These are phyloP conservation scores for Urocitellus parryii DNA, from an alignment of 2,113 vertebrate species.

Conservation along the genomic window DNA sequence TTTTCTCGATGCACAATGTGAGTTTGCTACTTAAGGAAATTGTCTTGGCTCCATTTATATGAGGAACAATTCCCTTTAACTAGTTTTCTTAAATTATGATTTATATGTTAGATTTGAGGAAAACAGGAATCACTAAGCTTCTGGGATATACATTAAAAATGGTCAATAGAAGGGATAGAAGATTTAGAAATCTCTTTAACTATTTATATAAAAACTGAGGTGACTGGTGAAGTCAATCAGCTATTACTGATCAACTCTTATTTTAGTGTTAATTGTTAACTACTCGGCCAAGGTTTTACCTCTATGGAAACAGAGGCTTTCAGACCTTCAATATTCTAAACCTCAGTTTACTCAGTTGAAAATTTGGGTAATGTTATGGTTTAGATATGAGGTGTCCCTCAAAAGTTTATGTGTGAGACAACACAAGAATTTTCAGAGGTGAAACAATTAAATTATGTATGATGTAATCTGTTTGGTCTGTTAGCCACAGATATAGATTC, in stretches of 20 bases:
- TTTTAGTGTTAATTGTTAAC: background rate
- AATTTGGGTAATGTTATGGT: background rate
- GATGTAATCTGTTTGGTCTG: no score
- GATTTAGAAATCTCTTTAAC: background rate
- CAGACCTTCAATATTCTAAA: background rate
- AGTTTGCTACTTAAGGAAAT: background rate
- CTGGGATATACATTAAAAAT: background rate
- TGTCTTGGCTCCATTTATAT: background rate
- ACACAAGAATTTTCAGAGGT: no score
- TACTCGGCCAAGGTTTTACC: background rate
- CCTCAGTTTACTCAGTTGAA: background rate
- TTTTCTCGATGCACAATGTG: background rate
- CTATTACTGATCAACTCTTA: background rate
- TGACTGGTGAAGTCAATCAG: background rate
- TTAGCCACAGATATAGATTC: no score
- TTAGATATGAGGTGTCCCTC: no score
- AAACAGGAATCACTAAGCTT: background rate
- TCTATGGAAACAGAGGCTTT: background rate
- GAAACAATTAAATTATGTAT: no score
- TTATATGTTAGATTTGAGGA: slow-evolving; percentile 8
- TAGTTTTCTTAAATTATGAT: background rate
- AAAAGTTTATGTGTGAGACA: no score
- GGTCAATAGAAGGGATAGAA: background rate
- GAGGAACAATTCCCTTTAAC: background rate
- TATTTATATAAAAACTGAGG: background rate